These are phyloP conservation scores for Myxocyprinus asiaticus DNA, from an alignment of 2,113 vertebrate genomes.

Conservation along the genomic window DNA sequence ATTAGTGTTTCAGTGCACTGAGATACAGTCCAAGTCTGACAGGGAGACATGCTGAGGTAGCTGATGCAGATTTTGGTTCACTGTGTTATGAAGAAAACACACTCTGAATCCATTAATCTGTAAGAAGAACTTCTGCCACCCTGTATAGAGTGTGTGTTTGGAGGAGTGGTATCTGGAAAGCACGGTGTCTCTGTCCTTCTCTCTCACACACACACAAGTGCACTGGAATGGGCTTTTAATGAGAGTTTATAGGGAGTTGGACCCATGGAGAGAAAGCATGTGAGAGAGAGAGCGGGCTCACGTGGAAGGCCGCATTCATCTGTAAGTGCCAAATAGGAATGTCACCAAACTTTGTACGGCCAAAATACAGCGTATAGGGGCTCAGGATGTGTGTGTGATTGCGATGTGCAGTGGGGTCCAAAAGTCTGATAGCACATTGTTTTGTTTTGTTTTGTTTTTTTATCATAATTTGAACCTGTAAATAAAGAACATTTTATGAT, in stretches of 20 bases:
- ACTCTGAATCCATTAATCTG: slow-evolving; percentile 36
- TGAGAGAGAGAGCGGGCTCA: not conserved
- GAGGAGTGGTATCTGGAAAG: not conserved
- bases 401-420: too few species aligned
- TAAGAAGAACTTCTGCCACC: slow-evolving; percentile 29
- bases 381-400: too few species aligned
- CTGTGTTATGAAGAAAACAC: not conserved
- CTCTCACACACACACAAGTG: slow-evolving; percentile 10
- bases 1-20: too few species aligned
- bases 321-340: slow-evolving; percentile 37
- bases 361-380: not conserved
- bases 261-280: too few species aligned
- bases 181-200: not conserved
- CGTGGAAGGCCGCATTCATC: slow-evolving; percentile 44
- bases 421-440: not conserved
- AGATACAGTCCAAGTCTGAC: not conserved
- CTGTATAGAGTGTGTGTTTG: slow-evolving; percentile 22
- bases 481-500: too few species aligned
- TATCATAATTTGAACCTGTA: not conserved
- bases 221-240: slow-evolving; percentile 42
- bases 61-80: too few species aligned
- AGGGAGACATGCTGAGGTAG: slow-evolving; percentile 58
- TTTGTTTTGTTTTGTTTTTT: too few species aligned
- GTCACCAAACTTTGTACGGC: slow-evolving; percentile 42
- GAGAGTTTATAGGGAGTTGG: slow-evolving; percentile 45